Conservation (phyloP, 2,113 vertebrate species). For the Heterocephalus glaber region DNA sequence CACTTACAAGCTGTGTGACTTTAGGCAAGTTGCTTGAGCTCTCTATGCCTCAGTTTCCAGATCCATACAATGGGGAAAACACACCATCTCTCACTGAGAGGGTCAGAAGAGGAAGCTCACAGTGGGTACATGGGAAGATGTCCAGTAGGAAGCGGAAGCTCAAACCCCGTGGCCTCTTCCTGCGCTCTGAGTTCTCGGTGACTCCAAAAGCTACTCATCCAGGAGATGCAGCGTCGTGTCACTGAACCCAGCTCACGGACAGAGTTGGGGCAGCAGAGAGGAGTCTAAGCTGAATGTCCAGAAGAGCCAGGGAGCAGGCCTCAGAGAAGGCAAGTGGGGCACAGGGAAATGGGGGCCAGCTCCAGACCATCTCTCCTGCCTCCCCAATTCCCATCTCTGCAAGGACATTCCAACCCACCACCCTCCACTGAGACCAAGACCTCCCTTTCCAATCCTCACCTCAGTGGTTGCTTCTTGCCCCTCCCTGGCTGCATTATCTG, state of each 20-base stretch:
- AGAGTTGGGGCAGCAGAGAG: background rate
- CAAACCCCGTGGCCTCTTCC: background rate
- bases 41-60: background rate
- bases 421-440: background rate
- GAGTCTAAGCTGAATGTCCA: background rate
- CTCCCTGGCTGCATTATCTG: background rate
- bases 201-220: background rate
- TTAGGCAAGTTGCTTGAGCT: background rate
- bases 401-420: background rate
- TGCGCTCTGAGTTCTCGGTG: background rate
- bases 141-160: background rate
- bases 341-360: accelerated
- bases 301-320: background rate
- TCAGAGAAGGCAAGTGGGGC: background rate
- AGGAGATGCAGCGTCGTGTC: background rate
- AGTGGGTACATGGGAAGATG: no score
- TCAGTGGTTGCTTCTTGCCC: background rate
- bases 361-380: background rate
- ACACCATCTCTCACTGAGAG: background rate
- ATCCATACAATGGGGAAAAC: background rate
- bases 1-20: background rate
- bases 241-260: background rate
- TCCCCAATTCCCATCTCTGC: background rate
- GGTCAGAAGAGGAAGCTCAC: accelerated
- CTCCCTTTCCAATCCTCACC: background rate